Conservation (phyloP, 2,797 vertebrate genomes). For the Anguilla obscura region DNA sequence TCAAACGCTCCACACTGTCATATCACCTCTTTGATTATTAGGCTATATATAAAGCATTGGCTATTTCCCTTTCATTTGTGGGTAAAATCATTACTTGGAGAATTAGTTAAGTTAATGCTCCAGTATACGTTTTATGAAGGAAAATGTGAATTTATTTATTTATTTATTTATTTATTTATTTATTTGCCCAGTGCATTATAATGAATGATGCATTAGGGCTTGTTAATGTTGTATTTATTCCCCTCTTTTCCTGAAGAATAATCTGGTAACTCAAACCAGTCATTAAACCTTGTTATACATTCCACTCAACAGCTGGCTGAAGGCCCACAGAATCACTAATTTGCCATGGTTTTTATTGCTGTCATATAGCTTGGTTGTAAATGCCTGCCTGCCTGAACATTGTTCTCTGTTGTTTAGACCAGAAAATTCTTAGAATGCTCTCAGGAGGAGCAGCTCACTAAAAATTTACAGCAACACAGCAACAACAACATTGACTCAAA, state of each 20-base stretch:
- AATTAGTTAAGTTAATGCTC: neutral
- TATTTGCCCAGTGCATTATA: constrained; percentile 1
- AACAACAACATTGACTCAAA: constrained; percentile 5
- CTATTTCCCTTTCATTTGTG: neutral
- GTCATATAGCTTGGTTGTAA: constrained; percentile 77
- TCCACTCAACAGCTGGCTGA: constrained; percentile 72
- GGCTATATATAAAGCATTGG: no score
- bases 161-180: neutral
- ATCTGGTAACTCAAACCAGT: constrained; percentile 56
- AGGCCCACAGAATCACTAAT: constrained; percentile 72
- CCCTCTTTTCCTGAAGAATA: constrained; percentile 58
- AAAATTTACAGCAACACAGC: constrained; percentile 50
- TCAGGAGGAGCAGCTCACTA: constrained; percentile 53
- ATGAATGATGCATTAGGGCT: constrained; percentile 65
- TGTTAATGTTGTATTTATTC: constrained; percentile 78
- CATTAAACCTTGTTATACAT: constrained; percentile 74
- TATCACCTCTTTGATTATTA: neutral
- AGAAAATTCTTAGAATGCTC: constrained; percentile 54
- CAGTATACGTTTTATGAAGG: neutral
- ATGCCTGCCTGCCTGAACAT: constrained; percentile 73
- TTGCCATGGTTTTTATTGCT: constrained; percentile 75
- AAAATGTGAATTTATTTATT: neutral
- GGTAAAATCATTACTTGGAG: neutral
- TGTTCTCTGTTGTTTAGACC: constrained; percentile 61
- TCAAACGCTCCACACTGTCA: neutral